These are phyloP conservation scores for Poecilia latipinna DNA, from an alignment of 2,113 vertebrate species.

Conservation along the genomic window DNA sequence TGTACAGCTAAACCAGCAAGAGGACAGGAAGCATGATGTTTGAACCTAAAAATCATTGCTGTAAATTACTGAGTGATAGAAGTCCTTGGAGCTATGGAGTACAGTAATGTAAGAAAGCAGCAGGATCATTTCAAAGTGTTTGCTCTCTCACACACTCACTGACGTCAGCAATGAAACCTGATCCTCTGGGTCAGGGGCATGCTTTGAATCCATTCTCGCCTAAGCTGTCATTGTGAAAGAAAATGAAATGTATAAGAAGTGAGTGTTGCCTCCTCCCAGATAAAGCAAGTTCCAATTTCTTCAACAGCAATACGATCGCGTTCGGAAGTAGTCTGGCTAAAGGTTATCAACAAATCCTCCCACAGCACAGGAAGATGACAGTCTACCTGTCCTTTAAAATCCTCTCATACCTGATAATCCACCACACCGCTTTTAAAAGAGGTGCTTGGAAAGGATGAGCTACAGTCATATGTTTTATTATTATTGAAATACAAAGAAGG, in stretches of 20 bases:
- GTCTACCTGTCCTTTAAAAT: slow-evolving; percentile 49
- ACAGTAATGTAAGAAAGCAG: neutral
- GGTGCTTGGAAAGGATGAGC: neutral
- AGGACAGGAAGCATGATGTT: neutral
- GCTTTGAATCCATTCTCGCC: slow-evolving; percentile 48
- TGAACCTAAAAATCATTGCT: neutral
- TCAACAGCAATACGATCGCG: slow-evolving; percentile 26
- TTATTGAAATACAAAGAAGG: neutral
- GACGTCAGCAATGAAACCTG: slow-evolving; percentile 32
- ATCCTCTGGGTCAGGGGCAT: slow-evolving; percentile 42
- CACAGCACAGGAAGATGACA: slow-evolving; percentile 25
- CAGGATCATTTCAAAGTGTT: slow-evolving; percentile 24
- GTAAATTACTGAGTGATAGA: neutral
- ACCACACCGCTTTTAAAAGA: slow-evolving; percentile 19
- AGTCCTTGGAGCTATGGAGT: neutral
- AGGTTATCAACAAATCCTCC: slow-evolving; percentile 63
- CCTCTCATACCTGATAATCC: slow-evolving; percentile 39
- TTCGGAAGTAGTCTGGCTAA: slow-evolving; percentile 45
- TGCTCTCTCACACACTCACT: neutral
- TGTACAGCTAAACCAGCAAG: neutral
- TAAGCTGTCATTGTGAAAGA: slow-evolving; percentile 36
- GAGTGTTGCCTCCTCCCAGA: slow-evolving; percentile 23
- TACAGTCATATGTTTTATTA: neutral
- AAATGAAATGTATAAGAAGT: slow-evolving; percentile 40
- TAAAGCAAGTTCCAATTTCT: slow-evolving; percentile 47